Base-by-base conservation (phyloP, 1,140 invertebrate species). In the Drosophila pachea region DNA sequence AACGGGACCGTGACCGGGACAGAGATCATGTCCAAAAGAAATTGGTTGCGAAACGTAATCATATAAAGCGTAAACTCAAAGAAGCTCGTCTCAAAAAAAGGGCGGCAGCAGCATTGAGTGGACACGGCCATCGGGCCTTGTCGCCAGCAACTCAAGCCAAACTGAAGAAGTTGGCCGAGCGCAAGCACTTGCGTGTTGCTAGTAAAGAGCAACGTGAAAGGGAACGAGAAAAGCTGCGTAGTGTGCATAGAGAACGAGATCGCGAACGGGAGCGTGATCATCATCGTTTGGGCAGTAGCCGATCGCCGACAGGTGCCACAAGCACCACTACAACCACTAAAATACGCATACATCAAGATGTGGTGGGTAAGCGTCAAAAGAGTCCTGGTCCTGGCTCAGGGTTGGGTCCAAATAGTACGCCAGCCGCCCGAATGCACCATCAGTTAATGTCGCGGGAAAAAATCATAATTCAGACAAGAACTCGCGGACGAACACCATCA, bases 331-430 rank as follows among this genome's bases (percentile, higher is more conserved):
- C 84, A 22, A 88, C 84, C 38, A 88, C 87, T 5, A 88, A 88
- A 56, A 88, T 88, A 56, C 83, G 87, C 55, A 88, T 88, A 12
- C 81, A 87, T 36, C 87, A 88, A 62, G 87, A 88, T 71, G 82
- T 86, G 5, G 42, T 83, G 68, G 79, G 81, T 31, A 88, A 87
- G 54, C 70, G 84, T 12, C 88, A 78, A 12, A 89, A 89, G 56
- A 86, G 81, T 56, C 87, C 87, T 16, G 73, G 73, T 11, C 50
- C 52, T 6, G 70, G 40, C 0, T 31, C 62, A 5, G 56, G 69
- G 12, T 4, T 67, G 7, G 76, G 64, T 7, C 50, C 76, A 12
- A 62, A 61, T 2, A 48, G 67, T 4, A 45, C 52, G 33, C 61
- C 81, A n/a, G 50, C 81, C 4, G 79, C 84, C 7, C 87, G 87